Percentiles rank a stretch among this genome's conserved stretches.
Conservation (phyloP, 2,888 invertebrate species). For the Eretmocerus hayati region DNA sequence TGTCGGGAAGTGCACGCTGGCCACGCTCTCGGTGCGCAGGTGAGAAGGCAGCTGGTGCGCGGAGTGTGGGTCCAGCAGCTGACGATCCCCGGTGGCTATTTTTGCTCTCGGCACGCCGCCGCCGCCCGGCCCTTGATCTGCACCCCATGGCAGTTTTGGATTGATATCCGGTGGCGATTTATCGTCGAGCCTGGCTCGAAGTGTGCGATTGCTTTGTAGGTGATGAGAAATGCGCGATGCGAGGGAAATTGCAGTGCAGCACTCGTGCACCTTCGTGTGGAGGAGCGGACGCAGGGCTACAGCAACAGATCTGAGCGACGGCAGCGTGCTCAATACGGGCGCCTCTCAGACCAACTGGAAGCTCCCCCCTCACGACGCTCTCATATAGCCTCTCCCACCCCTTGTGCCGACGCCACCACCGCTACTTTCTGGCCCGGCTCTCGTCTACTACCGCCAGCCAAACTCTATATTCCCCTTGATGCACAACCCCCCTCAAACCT, state of each 20-base stretch:
- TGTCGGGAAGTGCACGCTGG: too few relatives aligned
- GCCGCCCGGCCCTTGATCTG: too few relatives aligned
- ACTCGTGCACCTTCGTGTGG: too few relatives aligned
- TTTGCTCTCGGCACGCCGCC: too few relatives aligned
- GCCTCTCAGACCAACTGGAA: constrained; percentile 45
- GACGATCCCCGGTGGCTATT: too few relatives aligned
- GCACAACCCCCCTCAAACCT: constrained; percentile 2
- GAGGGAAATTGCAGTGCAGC: too few relatives aligned
- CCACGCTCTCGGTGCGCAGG: not conserved
- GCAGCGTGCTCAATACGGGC: constrained; percentile 37
- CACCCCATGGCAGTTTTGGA: too few relatives aligned
- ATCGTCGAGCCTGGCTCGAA: too few relatives aligned
- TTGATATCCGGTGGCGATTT: too few relatives aligned
- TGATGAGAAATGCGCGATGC: too few relatives aligned
- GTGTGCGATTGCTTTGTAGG: too few relatives aligned
- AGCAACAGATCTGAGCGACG: not conserved
- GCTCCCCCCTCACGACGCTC: constrained; percentile 43
- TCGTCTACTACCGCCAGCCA: not conserved
- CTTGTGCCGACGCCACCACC: constrained; percentile 19
- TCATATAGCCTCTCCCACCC: constrained; percentile 47
- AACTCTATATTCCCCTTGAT: not conserved
- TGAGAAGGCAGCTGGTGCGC: constrained; percentile 11
- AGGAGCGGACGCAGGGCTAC: not conserved
- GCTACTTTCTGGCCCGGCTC: not conserved
- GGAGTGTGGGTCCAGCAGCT: too few relatives aligned